These are phyloP conservation scores for Neofelis nebulosa DNA, from an alignment of 2,113 vertebrate species.

Conservation along the genomic window DNA sequence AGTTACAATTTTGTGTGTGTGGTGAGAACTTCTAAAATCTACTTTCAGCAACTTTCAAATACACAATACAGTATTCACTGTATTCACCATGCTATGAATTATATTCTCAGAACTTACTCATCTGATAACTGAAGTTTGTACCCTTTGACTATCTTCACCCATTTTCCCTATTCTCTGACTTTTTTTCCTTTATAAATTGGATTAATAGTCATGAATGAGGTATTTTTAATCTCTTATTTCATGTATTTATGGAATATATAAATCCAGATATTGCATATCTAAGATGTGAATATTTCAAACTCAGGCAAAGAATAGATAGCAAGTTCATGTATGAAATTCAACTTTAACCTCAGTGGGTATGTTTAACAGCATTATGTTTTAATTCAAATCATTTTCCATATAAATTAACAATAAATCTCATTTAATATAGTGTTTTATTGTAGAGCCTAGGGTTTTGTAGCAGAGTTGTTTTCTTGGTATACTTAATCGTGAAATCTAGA, in stretches of 20 bases:
- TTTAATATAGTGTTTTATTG: conserved; percentile 4
- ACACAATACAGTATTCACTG: background rate
- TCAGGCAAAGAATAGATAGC: background rate
- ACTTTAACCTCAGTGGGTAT: conserved; percentile 1
- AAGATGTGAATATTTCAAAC: background rate
- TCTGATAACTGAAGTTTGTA: background rate
- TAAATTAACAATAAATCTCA: background rate
- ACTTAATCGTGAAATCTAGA: background rate
- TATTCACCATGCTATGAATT: background rate
- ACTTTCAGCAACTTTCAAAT: background rate
- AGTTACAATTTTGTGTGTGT: background rate
- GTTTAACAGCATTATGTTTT: conserved; percentile 20
- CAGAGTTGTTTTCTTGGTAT: background rate
- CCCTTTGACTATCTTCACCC: background rate
- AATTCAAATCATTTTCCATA: background rate
- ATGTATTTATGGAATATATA: background rate
- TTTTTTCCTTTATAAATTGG: background rate
- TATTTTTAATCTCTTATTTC: conserved; percentile 23
- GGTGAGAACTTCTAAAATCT: background rate
- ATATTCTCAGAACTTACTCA: background rate
- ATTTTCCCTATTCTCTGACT: background rate
- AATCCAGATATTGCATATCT: background rate
- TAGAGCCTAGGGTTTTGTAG: background rate
- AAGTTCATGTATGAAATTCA: conserved; percentile 36
- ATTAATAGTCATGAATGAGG: background rate